Evolutionary conservation across 2,888 invertebrate genomes (phyloP).

Genomic region (Polymixis flavicincta): DNA sequence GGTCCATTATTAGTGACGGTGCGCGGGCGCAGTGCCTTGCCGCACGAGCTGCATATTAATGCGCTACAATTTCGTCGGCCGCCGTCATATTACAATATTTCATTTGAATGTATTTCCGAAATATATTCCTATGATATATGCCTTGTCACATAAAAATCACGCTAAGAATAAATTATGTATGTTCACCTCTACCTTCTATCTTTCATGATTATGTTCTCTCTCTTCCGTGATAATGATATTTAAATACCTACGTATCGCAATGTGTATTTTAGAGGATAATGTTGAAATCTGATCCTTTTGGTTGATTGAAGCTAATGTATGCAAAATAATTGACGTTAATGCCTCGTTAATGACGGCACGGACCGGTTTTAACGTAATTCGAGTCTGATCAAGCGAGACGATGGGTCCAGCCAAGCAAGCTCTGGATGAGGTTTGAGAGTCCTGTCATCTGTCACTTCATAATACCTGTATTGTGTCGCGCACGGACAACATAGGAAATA

Average conservation of each 20-base stretch:
- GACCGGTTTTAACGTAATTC: conserved; percentile 78
- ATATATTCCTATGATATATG: conserved; percentile 77
- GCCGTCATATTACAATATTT: conserved; percentile 82
- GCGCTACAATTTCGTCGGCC: conserved; percentile 78
- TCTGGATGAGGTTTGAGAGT: conserved; percentile 62
- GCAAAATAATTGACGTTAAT: conserved; percentile 74
- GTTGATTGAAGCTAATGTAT: conserved; percentile 41
- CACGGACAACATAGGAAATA: conserved; percentile 23
- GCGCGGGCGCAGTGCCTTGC: conserved; percentile 78
- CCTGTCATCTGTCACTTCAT: conserved; percentile 62
- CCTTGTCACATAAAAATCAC: conserved; percentile 67
- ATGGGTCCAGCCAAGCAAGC: conserved; percentile 54
- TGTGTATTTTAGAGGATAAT: conserved; percentile 15
- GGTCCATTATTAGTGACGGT: conserved; percentile 84
- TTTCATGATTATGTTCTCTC: conserved; percentile 38
- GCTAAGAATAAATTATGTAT: conserved; percentile 60
- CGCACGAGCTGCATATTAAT: conserved; percentile 90
- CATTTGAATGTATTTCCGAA: conserved; percentile 78
- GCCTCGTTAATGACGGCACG: conserved; percentile 85
- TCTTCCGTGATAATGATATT: conserved; percentile 31
- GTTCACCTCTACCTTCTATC: conserved; percentile 36
- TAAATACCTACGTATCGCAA: conserved; percentile 9
- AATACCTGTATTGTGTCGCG: conserved; percentile 50
- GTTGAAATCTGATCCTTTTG: conserved; percentile 53
- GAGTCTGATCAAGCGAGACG: conserved; percentile 70